Base-by-base conservation (phyloP, 2,888 invertebrate species). In the Phaedon cochleariae region DNA sequence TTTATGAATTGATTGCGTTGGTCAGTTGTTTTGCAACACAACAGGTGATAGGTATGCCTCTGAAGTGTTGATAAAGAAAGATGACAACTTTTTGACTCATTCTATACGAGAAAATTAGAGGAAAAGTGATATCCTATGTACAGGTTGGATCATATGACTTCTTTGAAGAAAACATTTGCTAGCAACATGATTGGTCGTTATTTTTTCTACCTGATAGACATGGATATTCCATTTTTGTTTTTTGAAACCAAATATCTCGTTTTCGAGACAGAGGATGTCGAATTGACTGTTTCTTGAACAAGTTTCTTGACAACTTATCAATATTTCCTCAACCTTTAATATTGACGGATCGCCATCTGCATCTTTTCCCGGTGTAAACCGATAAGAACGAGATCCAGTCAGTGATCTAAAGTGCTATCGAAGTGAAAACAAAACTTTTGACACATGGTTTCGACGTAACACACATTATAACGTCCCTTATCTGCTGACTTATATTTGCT, bases 361-460 rank as follows among this genome's bases (percentile, higher is more conserved):
- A 41, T 41, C 7, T 41, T 15, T 41, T 41, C 41, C 41, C 41
- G 10, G 41, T n/a, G n/a, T 41, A 41, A 41, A 15, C 41, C 41
- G 41, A 41, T 41, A 41, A 12, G 10, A 10, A 34, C n/a, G 12
- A 7, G 26, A 26, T 26, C 26, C 26, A 26, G 26, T 26, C 26
- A 26, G 7, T 26, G 4, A 7, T 26, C 26, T 7, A 7, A 7
- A 7, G 9, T 34, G 34, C 37, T 55, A 45, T 55, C 55, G 26
- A 57, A 57, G 45, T 29, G 29, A 45, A 41, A 31, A 52, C 52
- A 57, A 41, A 41, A 57, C 45, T 21, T 57, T 45, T 46, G 57
- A 57, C 57, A 57, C 57, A 57, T 17, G 57, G 22, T 57, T 29
- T 45, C 22, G 45, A 29, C 57, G 26, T 45, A n/a, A 26, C 57